Conservation (phyloP, 2,888 invertebrate species). For the Netelia virgata region DNA sequence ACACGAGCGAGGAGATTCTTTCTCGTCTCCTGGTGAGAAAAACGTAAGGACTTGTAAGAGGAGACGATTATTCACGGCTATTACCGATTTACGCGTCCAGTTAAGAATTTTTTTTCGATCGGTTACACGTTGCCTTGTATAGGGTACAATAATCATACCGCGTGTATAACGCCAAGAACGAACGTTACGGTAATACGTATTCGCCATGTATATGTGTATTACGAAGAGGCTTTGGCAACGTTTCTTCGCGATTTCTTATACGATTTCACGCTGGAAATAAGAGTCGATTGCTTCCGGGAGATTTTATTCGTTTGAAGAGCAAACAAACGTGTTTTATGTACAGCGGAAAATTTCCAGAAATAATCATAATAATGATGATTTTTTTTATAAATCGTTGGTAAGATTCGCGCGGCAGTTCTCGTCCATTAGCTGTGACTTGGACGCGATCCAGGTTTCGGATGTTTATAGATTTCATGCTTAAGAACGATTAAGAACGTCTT, state of each 20-base stretch:
- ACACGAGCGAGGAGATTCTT: slow-evolving; percentile 25
- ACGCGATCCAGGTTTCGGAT: slow-evolving; percentile 4
- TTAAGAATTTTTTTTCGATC: slow-evolving; percentile 81
- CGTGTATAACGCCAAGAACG: slow-evolving; percentile 14
- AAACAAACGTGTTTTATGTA: not conserved
- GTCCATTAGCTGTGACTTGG: not conserved
- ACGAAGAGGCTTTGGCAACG: slow-evolving; percentile 30
- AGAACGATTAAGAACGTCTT: slow-evolving; percentile 1
- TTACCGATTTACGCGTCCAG: slow-evolving; percentile 81
- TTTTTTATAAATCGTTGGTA: slow-evolving; percentile 4
- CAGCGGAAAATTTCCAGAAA: not conserved
- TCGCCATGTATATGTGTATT: not conserved
- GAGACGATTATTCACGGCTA: slow-evolving; percentile 80
- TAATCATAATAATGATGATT: not conserved
- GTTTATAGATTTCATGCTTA: slow-evolving; percentile 44
- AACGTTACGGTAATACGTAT: not conserved
- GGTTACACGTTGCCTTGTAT: slow-evolving; percentile 73
- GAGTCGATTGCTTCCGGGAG: slow-evolving; percentile 50
- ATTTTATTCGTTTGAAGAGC: slow-evolving; percentile 14
- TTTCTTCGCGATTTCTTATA: slow-evolving; percentile 41
- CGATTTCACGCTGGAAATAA: slow-evolving; percentile 60
- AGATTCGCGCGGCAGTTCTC: not conserved
- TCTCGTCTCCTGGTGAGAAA: slow-evolving; percentile 67
- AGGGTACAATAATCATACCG: slow-evolving; percentile 45
- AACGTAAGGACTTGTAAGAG: slow-evolving; percentile 78